Conservation (phyloP, 2,888 invertebrate genomes). For the Marronus borbonicus region DNA sequence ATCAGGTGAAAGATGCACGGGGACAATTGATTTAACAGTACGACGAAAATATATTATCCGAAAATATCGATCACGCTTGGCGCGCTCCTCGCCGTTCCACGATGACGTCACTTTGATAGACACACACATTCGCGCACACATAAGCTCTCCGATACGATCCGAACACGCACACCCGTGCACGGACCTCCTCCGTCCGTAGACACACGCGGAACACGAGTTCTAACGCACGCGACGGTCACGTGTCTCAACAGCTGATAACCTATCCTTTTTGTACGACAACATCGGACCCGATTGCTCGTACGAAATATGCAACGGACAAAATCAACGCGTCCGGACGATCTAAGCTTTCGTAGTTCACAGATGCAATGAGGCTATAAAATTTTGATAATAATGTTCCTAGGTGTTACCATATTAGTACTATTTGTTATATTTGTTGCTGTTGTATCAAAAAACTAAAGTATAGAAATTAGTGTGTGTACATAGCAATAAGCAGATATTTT, state of each 20-base stretch:
- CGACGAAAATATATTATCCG: slow-evolving; percentile 40
- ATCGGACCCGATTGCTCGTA: slow-evolving; percentile 1
- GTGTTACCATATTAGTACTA: too few relatives aligned
- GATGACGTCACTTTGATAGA: slow-evolving; percentile 42
- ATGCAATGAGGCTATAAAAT: too few relatives aligned
- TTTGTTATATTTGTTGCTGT: too few relatives aligned
- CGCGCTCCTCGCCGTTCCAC: slow-evolving; percentile 50
- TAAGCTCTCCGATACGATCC: neutral
- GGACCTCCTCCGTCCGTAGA: neutral
- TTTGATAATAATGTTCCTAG: too few relatives aligned
- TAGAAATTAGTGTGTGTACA: too few relatives aligned
- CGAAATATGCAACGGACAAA: neutral
- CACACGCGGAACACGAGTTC: slow-evolving; percentile 22
- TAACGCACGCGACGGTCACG: slow-evolving; percentile 41
- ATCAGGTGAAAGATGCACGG: neutral
- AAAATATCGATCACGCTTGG: slow-evolving; percentile 57
- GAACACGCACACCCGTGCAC: slow-evolving; percentile 5
- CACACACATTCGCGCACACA: slow-evolving; percentile 2
- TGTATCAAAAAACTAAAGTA: too few relatives aligned
- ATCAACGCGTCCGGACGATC: neutral
- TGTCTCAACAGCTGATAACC: slow-evolving; percentile 44
- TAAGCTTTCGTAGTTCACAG: neutral
- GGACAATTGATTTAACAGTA: slow-evolving; percentile 41
- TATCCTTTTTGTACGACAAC: slow-evolving; percentile 32
- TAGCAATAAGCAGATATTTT: too few relatives aligned